phyloP scores from a whole-genome alignment of 2,888 invertebrate species.

The Eilema sororculum region DNA sequence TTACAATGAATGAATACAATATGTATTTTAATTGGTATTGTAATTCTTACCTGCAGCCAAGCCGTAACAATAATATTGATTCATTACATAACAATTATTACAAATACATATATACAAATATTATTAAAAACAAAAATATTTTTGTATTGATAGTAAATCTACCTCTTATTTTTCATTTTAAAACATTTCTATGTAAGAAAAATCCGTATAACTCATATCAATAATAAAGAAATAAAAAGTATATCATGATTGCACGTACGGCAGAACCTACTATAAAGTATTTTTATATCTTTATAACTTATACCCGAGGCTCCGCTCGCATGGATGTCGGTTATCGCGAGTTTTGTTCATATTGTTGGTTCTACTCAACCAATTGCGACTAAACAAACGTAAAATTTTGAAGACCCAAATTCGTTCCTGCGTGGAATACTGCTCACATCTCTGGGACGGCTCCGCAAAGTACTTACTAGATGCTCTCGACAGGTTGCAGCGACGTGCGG shows the following conservation, averaged over 20 bases:
- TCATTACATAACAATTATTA: slow-evolving; percentile 12
- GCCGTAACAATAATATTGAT: slow-evolving; percentile 11
- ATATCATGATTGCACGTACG: not conserved
- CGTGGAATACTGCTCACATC: no score
- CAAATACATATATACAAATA: not conserved
- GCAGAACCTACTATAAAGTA: not conserved
- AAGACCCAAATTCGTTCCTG: no score
- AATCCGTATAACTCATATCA: not conserved
- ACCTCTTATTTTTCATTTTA: not conserved
- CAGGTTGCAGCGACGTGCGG: no score
- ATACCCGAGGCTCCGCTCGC: no score
- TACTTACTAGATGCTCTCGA: no score
- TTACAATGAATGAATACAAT: no score
- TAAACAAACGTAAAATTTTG: no score
- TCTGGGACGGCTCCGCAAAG: no score
- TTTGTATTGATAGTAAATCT: not conserved
- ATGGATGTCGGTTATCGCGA: no score
- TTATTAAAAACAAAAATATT: not conserved
- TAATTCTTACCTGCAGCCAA: slow-evolving; percentile 14
- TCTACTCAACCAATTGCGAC: no score
- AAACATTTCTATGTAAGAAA: not conserved
- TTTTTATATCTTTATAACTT: not conserved
- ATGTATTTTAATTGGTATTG: not conserved
- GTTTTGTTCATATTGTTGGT: no score
- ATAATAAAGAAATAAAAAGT: not conserved